Evolutionary conservation across 2,797 vertebrate species (phyloP).

Genomic region (Chlorospingus semifuscus): DNA sequence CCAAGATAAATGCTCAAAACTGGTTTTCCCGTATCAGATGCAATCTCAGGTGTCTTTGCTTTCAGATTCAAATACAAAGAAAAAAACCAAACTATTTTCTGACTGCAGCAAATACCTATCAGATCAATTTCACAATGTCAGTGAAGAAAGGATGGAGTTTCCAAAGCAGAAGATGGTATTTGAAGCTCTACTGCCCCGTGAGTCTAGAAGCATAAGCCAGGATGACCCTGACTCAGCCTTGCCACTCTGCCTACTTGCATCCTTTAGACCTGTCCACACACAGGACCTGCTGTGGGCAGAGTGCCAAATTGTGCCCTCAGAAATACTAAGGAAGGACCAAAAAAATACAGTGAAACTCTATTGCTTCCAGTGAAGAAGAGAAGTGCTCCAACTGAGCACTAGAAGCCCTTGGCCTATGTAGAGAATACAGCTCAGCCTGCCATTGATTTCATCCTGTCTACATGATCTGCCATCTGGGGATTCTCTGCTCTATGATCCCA

Average conservation of each 20-base stretch:
- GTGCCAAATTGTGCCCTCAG: background rate
- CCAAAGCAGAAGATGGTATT: background rate
- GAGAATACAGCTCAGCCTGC: background rate
- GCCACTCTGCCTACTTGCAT: background rate
- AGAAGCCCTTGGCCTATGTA: background rate
- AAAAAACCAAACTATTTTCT: background rate
- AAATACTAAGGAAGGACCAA: background rate
- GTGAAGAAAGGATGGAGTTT: background rate
- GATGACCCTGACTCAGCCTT: background rate
- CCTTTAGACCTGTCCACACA: background rate
- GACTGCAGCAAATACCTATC: background rate
- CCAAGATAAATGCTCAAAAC: background rate
- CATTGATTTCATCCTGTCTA: background rate
- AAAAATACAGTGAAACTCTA: background rate
- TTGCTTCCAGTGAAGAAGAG: background rate
- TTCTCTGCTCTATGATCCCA: background rate
- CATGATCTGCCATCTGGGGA: background rate
- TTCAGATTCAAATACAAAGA: background rate
- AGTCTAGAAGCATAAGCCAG: background rate
- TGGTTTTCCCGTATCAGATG: background rate
- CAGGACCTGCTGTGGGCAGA: background rate
- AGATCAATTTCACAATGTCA: background rate
- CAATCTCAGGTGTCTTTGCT: background rate
- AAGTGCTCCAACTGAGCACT: background rate
- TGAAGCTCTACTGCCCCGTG: background rate